A percentile compares a stretch with the other conserved stretches of the same genome.
phyloP scores from a whole-genome alignment of 2,797 vertebrate species.

The Chloroceryle amazona region DNA sequence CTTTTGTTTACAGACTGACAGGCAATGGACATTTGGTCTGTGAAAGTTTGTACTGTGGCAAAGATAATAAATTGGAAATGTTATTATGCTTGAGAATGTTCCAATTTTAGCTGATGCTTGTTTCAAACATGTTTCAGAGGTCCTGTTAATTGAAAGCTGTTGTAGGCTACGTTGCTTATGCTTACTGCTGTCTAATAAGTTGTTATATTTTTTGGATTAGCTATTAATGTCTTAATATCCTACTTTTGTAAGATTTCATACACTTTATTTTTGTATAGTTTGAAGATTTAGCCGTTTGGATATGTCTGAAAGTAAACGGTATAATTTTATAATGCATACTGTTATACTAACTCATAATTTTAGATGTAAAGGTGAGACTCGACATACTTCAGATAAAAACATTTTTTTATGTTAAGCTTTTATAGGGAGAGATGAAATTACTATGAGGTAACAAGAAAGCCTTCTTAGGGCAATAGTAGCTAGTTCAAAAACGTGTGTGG shows the following conservation, averaged over 20 bases:
- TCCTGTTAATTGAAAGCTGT: conserved; percentile 62
- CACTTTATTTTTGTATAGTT: conserved; percentile 82
- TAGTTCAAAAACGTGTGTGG: background rate
- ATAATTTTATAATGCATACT: conserved; percentile 78
- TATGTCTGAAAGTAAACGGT: conserved; percentile 74
- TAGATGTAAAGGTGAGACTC: conserved; percentile 36
- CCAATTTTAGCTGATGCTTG: conserved; percentile 66
- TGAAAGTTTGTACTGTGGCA: conserved; percentile 94
- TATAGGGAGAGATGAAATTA: conserved; percentile 10
- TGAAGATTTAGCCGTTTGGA: conserved; percentile 77
- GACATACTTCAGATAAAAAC: conserved; percentile 4
- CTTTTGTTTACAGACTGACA: conserved; percentile 91
- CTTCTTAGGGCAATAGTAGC: conserved; percentile 20
- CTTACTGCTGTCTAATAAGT: conserved; percentile 69
- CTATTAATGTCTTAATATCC: conserved; percentile 69
- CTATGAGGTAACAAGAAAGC: background rate
- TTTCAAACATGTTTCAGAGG: conserved; percentile 55
- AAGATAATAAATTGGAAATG: conserved; percentile 90
- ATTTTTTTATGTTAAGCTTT: conserved; percentile 38
- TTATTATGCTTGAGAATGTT: conserved; percentile 79
- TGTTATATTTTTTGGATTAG: conserved; percentile 62
- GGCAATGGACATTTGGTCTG: conserved; percentile 88
- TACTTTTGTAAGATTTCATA: conserved; percentile 77
- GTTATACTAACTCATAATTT: conserved; percentile 74
- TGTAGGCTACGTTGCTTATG: conserved; percentile 61